These are phyloP conservation scores for Diarsia mendica DNA, from an alignment of 2,888 invertebrate genomes.

Conservation along the genomic window DNA sequence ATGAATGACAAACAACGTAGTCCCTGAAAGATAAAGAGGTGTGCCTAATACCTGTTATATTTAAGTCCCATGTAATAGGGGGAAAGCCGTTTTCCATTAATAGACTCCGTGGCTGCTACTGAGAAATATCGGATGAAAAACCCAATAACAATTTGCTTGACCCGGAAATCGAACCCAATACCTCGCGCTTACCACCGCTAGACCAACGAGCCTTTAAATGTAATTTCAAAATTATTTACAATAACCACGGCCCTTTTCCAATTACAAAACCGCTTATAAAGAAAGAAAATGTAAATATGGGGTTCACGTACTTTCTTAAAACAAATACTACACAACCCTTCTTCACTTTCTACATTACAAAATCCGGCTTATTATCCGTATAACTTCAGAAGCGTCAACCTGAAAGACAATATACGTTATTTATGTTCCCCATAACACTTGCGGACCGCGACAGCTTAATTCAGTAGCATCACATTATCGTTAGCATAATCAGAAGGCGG, in stretches of 20 bases:
- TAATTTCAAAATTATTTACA: not conserved
- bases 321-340: not conserved
- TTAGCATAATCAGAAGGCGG: constrained; percentile 79
- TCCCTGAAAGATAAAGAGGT: too few relatives aligned
- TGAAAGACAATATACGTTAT: constrained; percentile 42
- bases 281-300: not conserved
- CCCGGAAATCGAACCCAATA: too few relatives aligned
- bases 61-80: too few relatives aligned
- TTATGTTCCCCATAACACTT: constrained; percentile 50
- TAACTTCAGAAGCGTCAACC: constrained; percentile 39
- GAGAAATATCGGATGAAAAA: too few relatives aligned
- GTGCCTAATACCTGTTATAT: too few relatives aligned
- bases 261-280: not conserved
- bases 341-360: constrained; percentile 18
- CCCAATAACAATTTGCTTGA: too few relatives aligned
- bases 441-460: constrained; percentile 56
- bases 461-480: constrained; percentile 73
- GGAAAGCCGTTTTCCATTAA: too few relatives aligned
- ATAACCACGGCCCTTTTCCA: not conserved
- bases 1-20: not conserved
- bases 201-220: too few relatives aligned
- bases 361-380: constrained; percentile 30
- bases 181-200: too few relatives aligned
- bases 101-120: too few relatives aligned
- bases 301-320: not conserved